phyloP scores from a whole-genome alignment of 2,888 invertebrate species.

The Blastobasis adustella region DNA sequence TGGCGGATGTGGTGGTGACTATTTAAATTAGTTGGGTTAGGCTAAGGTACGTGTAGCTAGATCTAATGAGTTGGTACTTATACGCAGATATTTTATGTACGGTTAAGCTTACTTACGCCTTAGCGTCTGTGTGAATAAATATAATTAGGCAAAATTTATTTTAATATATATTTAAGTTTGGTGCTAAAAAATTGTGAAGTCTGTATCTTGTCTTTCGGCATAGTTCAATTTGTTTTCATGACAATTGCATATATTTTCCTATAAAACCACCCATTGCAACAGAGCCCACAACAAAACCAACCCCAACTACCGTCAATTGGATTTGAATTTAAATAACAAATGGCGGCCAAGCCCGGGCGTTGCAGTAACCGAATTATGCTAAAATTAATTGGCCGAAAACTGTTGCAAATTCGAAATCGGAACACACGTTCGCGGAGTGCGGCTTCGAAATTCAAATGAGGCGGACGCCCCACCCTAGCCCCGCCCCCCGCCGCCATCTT shows the following conservation, averaged over 20 bases:
- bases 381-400: slow-evolving; percentile 72
- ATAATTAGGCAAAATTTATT: too few species aligned
- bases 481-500: slow-evolving; percentile 73
- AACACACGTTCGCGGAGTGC: slow-evolving; percentile 68
- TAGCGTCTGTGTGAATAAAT: too few species aligned
- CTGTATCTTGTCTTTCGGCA: too few species aligned
- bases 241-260: background rate
- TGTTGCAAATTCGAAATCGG: slow-evolving; percentile 37
- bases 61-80: too few species aligned
- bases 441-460: slow-evolving; percentile 74
- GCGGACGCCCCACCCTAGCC: slow-evolving; percentile 66
- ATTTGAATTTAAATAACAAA: slow-evolving; percentile 49
- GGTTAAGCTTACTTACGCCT: too few species aligned
- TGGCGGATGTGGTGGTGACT: too few species aligned
- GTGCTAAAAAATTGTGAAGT: too few species aligned
- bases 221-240: too few species aligned
- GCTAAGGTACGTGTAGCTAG: too few species aligned
- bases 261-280: background rate
- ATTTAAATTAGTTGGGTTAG: too few species aligned
- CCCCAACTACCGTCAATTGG: slow-evolving; percentile 5
- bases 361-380: slow-evolving; percentile 60
- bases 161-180: too few species aligned
- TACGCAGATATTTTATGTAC: too few species aligned
- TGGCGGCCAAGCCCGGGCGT: slow-evolving; percentile 34
- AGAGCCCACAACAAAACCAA: slow-evolving; percentile 13